These are phyloP conservation scores for Nyctalus aviator DNA, from an alignment of 2,797 vertebrate species.

Conservation along the genomic window DNA sequence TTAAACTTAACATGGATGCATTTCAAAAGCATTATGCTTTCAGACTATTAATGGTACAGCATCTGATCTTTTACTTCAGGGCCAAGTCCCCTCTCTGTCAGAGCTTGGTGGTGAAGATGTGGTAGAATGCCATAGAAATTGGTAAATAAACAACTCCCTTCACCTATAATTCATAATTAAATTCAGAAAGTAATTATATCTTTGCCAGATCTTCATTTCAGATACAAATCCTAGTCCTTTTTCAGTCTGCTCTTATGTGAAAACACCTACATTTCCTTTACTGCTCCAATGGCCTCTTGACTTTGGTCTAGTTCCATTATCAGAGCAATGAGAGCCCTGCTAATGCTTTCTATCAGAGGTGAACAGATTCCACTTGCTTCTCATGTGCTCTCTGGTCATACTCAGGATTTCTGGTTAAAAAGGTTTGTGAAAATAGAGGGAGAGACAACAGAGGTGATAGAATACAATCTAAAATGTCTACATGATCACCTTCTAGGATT, in stretches of 20 bases:
- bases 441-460: background rate
- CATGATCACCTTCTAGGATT: background rate
- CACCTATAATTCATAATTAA: background rate
- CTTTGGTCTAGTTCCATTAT: background rate
- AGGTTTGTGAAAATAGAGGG: background rate
- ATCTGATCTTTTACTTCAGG: background rate
- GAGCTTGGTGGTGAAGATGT: background rate
- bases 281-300: background rate
- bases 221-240: conserved; percentile 19
- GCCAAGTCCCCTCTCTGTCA: background rate
- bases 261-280: conserved; percentile 13
- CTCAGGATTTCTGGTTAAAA: background rate
- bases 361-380: background rate
- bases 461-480: background rate
- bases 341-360: background rate
- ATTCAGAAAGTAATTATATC: background rate
- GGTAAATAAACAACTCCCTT: conserved; percentile 1
- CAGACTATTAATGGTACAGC: background rate
- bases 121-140: background rate
- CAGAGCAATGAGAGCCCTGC: background rate
- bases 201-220: background rate
- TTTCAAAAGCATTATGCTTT: background rate
- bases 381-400: background rate
- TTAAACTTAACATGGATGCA: background rate
- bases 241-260: background rate